These are phyloP conservation scores for Clamator glandarius DNA, from an alignment of 2,797 vertebrate genomes.

Conservation along the genomic window DNA sequence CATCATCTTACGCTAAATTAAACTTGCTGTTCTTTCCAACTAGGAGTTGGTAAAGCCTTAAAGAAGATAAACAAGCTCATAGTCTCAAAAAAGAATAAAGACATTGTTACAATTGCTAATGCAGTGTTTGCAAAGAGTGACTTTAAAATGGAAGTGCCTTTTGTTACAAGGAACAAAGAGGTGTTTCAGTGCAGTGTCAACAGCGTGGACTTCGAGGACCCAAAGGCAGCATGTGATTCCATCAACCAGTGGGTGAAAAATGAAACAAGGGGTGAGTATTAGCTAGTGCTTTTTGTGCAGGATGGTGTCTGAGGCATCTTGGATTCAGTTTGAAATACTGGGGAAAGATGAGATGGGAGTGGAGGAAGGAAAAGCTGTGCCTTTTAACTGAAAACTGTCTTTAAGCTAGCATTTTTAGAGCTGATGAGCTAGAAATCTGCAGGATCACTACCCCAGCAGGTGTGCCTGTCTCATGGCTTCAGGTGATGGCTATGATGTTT, in stretches of 20 bases:
- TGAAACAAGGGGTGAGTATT: conserved; percentile 88
- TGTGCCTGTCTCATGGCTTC: background rate
- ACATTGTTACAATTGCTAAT: conserved; percentile 89
- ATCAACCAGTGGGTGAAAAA: conserved; percentile 94
- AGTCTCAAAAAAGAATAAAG: conserved; percentile 89
- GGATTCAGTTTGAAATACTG: background rate
- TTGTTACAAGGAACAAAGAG: conserved; percentile 86
- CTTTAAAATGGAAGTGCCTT: conserved; percentile 84
- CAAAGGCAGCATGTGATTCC: conserved; percentile 79
- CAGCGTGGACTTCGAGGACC: conserved; percentile 84
- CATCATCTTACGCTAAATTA: conserved; percentile 32
- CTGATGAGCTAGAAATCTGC: background rate
- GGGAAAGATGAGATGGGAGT: background rate
- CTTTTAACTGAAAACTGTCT: background rate
- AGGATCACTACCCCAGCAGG: background rate
- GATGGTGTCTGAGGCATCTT: background rate
- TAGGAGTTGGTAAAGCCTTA: conserved; percentile 92
- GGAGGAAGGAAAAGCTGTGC: background rate
- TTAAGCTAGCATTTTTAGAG: background rate
- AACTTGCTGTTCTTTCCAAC: conserved; percentile 46
- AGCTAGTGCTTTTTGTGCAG: background rate
- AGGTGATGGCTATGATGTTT: background rate
- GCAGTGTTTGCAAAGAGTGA: conserved; percentile 87
- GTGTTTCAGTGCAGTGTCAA: conserved; percentile 89
- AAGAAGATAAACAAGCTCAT: conserved; percentile 92